phyloP scores from a whole-genome alignment of 2,797 vertebrate genomes.

The Chaunax sp. region DNA sequence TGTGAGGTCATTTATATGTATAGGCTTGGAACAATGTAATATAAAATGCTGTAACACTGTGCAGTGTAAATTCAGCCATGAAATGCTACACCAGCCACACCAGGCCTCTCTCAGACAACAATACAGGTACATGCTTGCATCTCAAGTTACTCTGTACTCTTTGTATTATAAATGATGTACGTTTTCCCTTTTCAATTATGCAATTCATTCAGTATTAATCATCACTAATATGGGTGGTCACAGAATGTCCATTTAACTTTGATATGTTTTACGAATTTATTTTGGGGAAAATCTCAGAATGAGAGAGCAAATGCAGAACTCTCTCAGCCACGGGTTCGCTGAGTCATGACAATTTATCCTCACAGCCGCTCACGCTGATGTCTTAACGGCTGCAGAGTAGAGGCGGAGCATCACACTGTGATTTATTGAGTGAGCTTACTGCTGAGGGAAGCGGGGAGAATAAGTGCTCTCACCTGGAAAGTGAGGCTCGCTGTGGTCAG shows the following conservation, averaged over 20 bases:
- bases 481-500: slow-evolving; percentile 60
- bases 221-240: slow-evolving; percentile 27
- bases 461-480: slow-evolving; percentile 78
- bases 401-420: slow-evolving; percentile 60
- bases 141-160: slow-evolving; percentile 74
- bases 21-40: not conserved
- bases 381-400: slow-evolving; percentile 58
- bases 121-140: slow-evolving; percentile 57
- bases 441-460: slow-evolving; percentile 63
- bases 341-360: slow-evolving; percentile 71
- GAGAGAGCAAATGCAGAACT: slow-evolving; percentile 13
- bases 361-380: slow-evolving; percentile 54
- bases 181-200: slow-evolving; percentile 75
- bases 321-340: slow-evolving; percentile 52
- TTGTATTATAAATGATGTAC: slow-evolving; percentile 77
- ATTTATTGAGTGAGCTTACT: slow-evolving; percentile 74
- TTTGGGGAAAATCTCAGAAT: slow-evolving; percentile 5
- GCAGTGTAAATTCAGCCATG: slow-evolving; percentile 60
- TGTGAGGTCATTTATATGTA: not conserved
- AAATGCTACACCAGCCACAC: slow-evolving; percentile 48
- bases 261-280: slow-evolving; percentile 6
- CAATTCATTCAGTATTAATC: slow-evolving; percentile 47
- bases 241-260: not conserved
- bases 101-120: slow-evolving; percentile 55
- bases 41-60: slow-evolving; percentile 1